Base-by-base conservation (phyloP, 1,140 invertebrate species). In the Lasioglossum baleicum region DNA sequence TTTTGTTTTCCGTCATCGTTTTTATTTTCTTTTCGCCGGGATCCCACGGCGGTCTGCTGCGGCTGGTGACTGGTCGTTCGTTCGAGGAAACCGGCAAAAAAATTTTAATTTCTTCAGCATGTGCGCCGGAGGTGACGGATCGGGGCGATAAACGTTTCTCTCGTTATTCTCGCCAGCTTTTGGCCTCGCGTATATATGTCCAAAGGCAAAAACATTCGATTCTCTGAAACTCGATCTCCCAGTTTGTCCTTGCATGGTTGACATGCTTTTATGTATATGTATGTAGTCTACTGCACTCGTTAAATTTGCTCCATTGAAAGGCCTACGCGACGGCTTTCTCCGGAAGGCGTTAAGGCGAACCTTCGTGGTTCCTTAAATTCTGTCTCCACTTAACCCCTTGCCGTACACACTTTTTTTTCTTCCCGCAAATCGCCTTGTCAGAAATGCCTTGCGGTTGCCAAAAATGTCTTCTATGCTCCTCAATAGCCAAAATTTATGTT, bases 51-150 rank as follows among this genome's bases (percentile, higher is more conserved):
- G 66, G 74, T 64, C 61, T 40, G 58, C 67, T 22, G 74, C 65
- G 60, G 77, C 65, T 44, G 81, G 51, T 60, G 83, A 68, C 63
- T 85, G 70, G 26, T 65, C 56, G 77, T 65, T 79, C 67, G 61
- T 75, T 86, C 75, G 56, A 68, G 63, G 80, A 82, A 74, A 82
- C 61, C 31, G 74, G 53, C 68, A 87, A 87, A 87, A 35, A 86
- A 90, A 83, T 80, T 81, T 89, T 89, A 89, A 90, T 90, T 89
- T 87, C 87, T 90, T 90, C 84, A 88, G 74, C 84, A 88, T 90
- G 89, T 83, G 85, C 70, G 74, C 58, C 44, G 53, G 53, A 83
- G 77, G 83, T 90, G 88, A 89, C 83, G 87, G 85, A 87, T 89
- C 74, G 81, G 44, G 40, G 56, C 85, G 84, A 87, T 87, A 87